A percentile compares a stretch with the other conserved stretches of the same genome.
Evolutionary conservation across 1,140 invertebrate genomes (phyloP).

Genomic region (Lordiphosa collinella): DNA sequence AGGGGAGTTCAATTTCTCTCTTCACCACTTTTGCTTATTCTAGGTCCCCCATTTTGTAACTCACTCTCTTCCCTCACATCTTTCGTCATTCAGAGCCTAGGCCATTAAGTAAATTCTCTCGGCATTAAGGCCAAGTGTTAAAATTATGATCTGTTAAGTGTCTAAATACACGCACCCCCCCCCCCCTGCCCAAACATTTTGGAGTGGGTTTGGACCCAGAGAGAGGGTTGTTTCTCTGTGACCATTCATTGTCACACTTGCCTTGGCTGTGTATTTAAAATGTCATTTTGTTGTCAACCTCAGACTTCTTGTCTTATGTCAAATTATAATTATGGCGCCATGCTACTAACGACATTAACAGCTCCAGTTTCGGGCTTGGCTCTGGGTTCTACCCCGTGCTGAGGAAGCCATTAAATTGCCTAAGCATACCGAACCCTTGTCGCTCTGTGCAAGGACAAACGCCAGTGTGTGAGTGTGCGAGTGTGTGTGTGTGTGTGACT

Average conservation of each 20-base stretch:
- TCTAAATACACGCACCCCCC: conserved; percentile 57
- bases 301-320: conserved; percentile 79
- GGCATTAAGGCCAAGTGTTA: conserved; percentile 67
- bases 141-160: conserved; percentile 76
- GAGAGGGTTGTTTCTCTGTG: conserved; percentile 7
- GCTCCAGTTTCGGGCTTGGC: background rate
- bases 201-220: background rate
- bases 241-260: conserved; percentile 30
- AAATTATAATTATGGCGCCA: conserved; percentile 79
- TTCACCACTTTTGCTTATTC: conserved; percentile 1
- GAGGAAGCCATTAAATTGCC: conserved; percentile 64
- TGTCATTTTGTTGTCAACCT: conserved; percentile 79
- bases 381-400: background rate
- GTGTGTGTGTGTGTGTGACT: conserved; percentile 7
- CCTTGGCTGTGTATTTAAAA: conserved; percentile 67
- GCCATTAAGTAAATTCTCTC: conserved; percentile 11
- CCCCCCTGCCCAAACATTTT: too few species aligned
- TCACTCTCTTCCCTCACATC: too few species aligned
- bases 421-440: conserved; percentile 58
- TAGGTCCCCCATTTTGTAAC: too few species aligned
- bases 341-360: conserved; percentile 77
- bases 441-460: conserved; percentile 7
- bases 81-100: too few species aligned
- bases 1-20: too few species aligned
- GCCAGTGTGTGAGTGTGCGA: conserved; percentile 9